Base-by-base conservation (phyloP, 92 coral and sea anemone species). In the Pocillopora grandis region DNA sequence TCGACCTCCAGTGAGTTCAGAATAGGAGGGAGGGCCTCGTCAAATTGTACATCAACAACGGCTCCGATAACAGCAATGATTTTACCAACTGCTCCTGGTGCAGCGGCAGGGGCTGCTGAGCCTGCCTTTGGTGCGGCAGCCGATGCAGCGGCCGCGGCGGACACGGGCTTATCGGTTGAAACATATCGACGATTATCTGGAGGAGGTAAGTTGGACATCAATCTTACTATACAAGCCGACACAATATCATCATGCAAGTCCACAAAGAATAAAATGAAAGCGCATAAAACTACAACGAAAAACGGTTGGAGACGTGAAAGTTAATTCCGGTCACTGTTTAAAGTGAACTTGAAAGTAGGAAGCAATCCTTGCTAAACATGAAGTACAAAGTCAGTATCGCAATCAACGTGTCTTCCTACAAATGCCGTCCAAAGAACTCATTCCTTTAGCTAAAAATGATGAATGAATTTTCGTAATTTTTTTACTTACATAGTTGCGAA, bases 51-150 rank as follows among this genome's bases (percentile, higher is more conserved):
- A 85, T 96, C 98, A 59, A 96, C 98, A 85, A 96, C 98, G 76
- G 98, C 98, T 81, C 98, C 98, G 66, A 96, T 96, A 73, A 96
- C 98, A 18, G 98, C 98, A 27, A 95, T 93, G 84, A 96, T 90
- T 84, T 89, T 89, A 52, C 98, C 98, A 63, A 91, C 92, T 65
- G 98, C 94, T 64, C 90, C 98, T 42, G 95, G 87, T 71, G 89
- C 86, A 8, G 93, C 76, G 56, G 93, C 95, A 58, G 93, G 23
- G 8, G 98, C 90, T 16, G 86, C 66, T 3, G 91, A 67, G 13
- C 91, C 83, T 59, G 95, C 59, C 72, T 84, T 88, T 15, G 87
- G 87, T 2, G 88, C 79, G 2, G 93, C 89, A 35, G 95, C 93
- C 68, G 85, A 90, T 65, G 97, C 92, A 71, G 97, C 94, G 13